Base-by-base conservation (phyloP, 2,888 invertebrate species). In the Phortica magna region DNA sequence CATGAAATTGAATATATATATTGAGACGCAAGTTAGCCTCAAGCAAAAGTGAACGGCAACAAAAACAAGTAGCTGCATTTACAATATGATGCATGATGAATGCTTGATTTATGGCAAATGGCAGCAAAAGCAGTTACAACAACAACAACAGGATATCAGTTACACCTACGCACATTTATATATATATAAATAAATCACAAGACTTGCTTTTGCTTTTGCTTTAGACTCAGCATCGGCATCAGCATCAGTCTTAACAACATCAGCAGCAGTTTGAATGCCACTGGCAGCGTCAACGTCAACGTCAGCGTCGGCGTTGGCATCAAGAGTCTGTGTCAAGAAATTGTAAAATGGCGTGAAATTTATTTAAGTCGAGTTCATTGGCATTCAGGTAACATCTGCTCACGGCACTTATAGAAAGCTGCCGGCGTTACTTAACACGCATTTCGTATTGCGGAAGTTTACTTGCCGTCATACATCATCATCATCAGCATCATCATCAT, bases 101-200 rank as follows among this genome's bases (percentile, higher is more conserved):
- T 90, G 85, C 85, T 85, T 90, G 90, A 90, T 90, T 90, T 90
- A 89, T 90, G 78, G 81, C 77, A 73, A 79, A 81, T 78, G 76
- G 75, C 74, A 82, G 19, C 68, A 68, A 3, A 9, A 68, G 9
- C 12, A 68, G 14, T 39, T 17, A 9, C 61, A 48, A 41, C 55
- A 55, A 43, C 67, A 22, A 39, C 22, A 64, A 71, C 43, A 61
- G 76, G 79, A 79, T 79, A 82, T 81, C 78, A 71, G 17, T 74
- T 80, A 78, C 79, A 80, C 82, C 81, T 78, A 85, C 82, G 78
- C 82, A 81, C 80, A 78, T 82, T 79, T 78, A 76, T 70, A 64
- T 17, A 68, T 42, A 57, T 65, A 17, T 68, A 57, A 75, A 55
- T 55, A 70, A 65, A 48, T 65, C 65, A 65, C 5, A 70, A 71